phyloP scores from a whole-genome alignment of 2,113 vertebrate genomes.

The Elephantulus edwardii region DNA sequence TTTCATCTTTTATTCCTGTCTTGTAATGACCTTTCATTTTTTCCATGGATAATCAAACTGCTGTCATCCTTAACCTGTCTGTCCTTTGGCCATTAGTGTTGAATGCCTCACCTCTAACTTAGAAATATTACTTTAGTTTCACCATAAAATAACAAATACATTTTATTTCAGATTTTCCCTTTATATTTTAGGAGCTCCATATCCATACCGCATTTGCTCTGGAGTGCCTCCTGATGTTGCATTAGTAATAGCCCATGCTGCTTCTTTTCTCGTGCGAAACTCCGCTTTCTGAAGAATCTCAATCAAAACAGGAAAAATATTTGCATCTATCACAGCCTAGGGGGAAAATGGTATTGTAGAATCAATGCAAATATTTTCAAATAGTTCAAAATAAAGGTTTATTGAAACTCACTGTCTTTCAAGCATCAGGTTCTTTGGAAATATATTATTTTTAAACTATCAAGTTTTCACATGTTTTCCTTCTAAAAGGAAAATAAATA shows the following conservation, averaged over 20 bases:
- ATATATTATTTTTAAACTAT: neutral
- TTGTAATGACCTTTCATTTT: too few species aligned
- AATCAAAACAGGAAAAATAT: constrained; percentile 94
- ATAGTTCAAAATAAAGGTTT: neutral
- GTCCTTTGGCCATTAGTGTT: too few species aligned
- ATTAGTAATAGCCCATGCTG: constrained; percentile 93
- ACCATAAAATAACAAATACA: constrained; percentile 29
- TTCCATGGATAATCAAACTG: too few species aligned
- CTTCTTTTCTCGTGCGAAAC: constrained; percentile 94
- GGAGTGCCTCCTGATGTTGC: constrained; percentile 92
- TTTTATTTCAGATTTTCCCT: constrained; percentile 18
- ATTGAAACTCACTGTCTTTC: neutral
- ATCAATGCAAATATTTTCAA: neutral
- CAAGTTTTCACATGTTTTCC: neutral
- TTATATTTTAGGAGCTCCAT: neutral
- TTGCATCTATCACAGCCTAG: constrained; percentile 93
- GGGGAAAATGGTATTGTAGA: constrained; percentile 14
- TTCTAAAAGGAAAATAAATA: neutral
- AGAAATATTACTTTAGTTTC: constrained; percentile 39
- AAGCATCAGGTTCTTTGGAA: constrained; percentile 23
- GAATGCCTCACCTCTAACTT: too few species aligned
- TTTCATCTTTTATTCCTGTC: too few species aligned
- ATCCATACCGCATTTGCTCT: constrained; percentile 89
- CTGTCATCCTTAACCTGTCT: too few species aligned
- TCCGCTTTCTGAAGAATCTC: constrained; percentile 96